Conservation (phyloP, 2,888 invertebrate genomes). For the Phalangium opilio region DNA sequence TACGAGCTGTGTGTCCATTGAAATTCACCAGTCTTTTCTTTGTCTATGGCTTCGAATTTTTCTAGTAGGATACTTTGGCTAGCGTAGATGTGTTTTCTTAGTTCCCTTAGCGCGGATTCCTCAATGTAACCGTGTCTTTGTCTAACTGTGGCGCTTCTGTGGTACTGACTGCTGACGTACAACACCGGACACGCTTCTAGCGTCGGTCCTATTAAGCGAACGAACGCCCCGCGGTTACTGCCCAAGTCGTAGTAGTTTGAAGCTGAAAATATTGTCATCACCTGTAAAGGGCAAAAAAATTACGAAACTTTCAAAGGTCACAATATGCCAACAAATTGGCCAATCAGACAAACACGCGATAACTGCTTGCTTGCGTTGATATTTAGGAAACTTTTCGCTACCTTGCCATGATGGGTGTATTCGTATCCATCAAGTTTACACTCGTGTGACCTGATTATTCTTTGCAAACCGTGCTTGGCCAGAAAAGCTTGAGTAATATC, state of each 20-base stretch:
- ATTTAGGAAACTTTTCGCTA: no score
- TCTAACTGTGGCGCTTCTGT: constrained; percentile 28
- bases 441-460: constrained; percentile 76
- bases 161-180: constrained; percentile 24
- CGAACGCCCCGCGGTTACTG: constrained; percentile 81
- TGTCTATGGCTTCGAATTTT: constrained; percentile 55
- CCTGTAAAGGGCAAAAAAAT: constrained; percentile 38
- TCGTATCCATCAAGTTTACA: constrained; percentile 88
- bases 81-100: constrained; percentile 59
- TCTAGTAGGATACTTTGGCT: constrained; percentile 51
- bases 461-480: constrained; percentile 54
- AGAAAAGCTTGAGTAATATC: constrained; percentile 67
- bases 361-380: no score
- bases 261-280: constrained; percentile 85
- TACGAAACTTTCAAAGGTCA: not conserved
- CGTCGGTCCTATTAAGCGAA: constrained; percentile 59
- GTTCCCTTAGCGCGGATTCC: constrained; percentile 66
- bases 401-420: constrained; percentile 55
- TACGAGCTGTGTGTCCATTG: not conserved
- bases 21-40: constrained; percentile 47
- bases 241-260: constrained; percentile 94
- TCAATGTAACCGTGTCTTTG: constrained; percentile 65
- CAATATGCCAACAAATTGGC: no score
- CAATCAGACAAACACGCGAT: no score
- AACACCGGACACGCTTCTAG: constrained; percentile 74